A percentile compares a stretch with the other conserved stretches of the same genome.
Evolutionary conservation across 2,797 vertebrate genomes (phyloP).

Genomic region (Petrocephalus sullivani): DNA sequence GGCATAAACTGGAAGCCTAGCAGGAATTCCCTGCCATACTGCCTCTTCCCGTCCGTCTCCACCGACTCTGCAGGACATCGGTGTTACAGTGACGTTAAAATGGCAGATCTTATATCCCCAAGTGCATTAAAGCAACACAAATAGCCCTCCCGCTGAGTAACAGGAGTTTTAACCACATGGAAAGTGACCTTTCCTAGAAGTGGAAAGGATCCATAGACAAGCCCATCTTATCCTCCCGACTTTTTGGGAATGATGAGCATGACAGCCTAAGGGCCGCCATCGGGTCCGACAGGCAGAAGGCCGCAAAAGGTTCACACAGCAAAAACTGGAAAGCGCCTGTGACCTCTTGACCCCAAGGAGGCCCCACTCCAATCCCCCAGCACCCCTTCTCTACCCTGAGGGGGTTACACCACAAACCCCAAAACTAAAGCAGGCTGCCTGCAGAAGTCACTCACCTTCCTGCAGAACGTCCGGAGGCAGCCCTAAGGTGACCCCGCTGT

Average conservation of each 20-base stretch:
- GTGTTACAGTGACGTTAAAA: background rate
- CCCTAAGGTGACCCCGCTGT: slow-evolving; percentile 32
- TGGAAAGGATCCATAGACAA: background rate
- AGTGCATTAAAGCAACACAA: background rate
- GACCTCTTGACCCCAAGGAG: too few relatives aligned
- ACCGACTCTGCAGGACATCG: slow-evolving; percentile 62
- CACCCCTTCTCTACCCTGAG: too few relatives aligned
- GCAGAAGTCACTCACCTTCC: slow-evolving; percentile 50
- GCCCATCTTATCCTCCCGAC: too few relatives aligned
- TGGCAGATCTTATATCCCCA: background rate
- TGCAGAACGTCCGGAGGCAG: slow-evolving; percentile 43
- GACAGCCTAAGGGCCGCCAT: too few relatives aligned
- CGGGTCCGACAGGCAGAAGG: too few relatives aligned
- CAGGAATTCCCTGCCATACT: slow-evolving; percentile 88
- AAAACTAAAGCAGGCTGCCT: background rate
- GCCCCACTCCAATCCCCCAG: too few relatives aligned
- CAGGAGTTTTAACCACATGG: background rate
- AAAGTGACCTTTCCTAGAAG: background rate
- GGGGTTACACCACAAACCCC: too few relatives aligned
- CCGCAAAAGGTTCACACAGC: too few relatives aligned
- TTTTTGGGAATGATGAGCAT: too few relatives aligned
- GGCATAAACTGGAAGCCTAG: slow-evolving; percentile 88
- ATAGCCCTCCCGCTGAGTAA: background rate
- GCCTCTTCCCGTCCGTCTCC: slow-evolving; percentile 89
- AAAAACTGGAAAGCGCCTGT: too few relatives aligned